Conservation (phyloP, 2,797 vertebrate genomes). For the Buphagus erythrorhynchus region DNA sequence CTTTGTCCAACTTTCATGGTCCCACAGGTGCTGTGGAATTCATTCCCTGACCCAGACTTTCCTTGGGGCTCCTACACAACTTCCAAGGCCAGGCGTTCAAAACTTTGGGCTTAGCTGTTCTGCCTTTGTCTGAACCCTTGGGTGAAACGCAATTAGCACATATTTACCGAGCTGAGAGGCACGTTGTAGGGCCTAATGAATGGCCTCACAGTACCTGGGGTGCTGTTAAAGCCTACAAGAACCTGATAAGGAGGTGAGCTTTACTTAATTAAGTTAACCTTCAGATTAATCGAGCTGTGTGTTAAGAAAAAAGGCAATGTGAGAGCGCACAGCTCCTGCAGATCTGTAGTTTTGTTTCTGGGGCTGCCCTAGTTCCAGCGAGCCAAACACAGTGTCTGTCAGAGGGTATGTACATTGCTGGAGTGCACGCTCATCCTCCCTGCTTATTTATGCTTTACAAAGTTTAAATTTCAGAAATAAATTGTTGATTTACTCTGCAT, state of each 20-base stretch:
- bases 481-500: slow-evolving; percentile 21
- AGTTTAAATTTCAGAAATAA: slow-evolving; percentile 49
- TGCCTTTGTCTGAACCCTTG: background rate
- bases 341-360: background rate
- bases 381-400: background rate
- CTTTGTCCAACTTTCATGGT: accelerated
- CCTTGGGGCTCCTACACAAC: background rate
- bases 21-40: background rate
- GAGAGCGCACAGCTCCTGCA: background rate
- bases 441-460: slow-evolving; percentile 48
- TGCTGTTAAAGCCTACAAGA: background rate
- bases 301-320: background rate
- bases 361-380: background rate
- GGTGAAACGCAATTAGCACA: background rate
- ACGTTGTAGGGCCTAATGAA: background rate
- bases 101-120: background rate
- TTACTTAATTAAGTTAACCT: slow-evolving; percentile 44
- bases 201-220: background rate
- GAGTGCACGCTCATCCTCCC: background rate
- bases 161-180: slow-evolving; percentile 13
- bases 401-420: background rate
- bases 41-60: background rate
- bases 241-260: slow-evolving; percentile 20
- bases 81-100: background rate
- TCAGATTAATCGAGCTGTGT: slow-evolving; percentile 31